These are phyloP conservation scores for Centroberyx gerrardi DNA, from an alignment of 2,797 vertebrate species.

Conservation along the genomic window DNA sequence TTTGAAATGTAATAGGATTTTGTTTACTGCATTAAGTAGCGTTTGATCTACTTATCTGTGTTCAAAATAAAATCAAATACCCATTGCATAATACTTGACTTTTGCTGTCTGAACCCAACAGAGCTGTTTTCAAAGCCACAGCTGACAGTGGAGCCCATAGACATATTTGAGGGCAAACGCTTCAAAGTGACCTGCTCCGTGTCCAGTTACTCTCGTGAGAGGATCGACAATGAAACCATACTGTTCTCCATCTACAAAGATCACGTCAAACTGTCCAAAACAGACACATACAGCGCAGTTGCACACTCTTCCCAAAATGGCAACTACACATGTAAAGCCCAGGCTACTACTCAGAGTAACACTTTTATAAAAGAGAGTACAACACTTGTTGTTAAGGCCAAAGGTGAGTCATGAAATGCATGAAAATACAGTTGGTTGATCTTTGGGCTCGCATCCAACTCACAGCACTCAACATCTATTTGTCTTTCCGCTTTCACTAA, in stretches of 20 bases:
- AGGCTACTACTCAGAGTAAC: rapidly evolving
- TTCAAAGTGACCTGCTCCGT: conserved; percentile 74
- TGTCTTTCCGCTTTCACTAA: no score
- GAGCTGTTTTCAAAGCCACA: conserved; percentile 81
- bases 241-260: conserved; percentile 73
- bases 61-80: background rate
- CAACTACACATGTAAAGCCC: conserved; percentile 77
- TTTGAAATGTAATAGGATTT: background rate
- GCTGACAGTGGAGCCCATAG: conserved; percentile 57
- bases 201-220: conserved; percentile 27
- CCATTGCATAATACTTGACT: background rate
- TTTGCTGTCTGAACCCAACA: conserved; percentile 51
- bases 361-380: conserved; percentile 70
- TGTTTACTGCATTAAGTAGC: background rate
- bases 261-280: background rate
- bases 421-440: background rate
- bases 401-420: conserved; percentile 68
- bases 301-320: conserved; percentile 61
- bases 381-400: conserved; percentile 60
- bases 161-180: conserved; percentile 66
- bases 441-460: no score
- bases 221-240: conserved; percentile 47
- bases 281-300: rapidly evolving
- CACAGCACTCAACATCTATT: no score
- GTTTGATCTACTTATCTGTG: background rate